Percentiles rank a stretch among this genome's conserved stretches.
Evolutionary conservation across 2,888 invertebrate genomes (phyloP).

Genomic region (Yponomeuta cagnagella): DNA sequence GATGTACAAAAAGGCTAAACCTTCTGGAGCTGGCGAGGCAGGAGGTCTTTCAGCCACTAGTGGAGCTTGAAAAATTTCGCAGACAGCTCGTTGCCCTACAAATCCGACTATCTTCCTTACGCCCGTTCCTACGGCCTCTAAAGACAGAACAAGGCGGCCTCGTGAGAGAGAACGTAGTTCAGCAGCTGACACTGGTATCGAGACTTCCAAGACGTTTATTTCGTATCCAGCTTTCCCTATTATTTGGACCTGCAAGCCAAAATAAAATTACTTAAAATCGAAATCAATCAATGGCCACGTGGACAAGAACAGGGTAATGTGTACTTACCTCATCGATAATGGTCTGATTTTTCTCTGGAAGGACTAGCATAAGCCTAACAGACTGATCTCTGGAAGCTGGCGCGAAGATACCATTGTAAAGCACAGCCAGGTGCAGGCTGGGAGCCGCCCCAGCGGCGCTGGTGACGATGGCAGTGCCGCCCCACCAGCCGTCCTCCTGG

Average conservation of each 20-base stretch:
- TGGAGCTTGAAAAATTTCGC: slow-evolving; percentile 87
- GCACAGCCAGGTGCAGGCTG: slow-evolving; percentile 85
- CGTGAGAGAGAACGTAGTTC: slow-evolving; percentile 85
- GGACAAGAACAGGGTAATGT: background rate
- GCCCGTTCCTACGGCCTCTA: slow-evolving; percentile 82
- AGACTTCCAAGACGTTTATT: slow-evolving; percentile 85
- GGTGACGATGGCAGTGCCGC: slow-evolving; percentile 91
- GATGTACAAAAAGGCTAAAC: slow-evolving; percentile 86
- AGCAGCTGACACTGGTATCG: slow-evolving; percentile 84
- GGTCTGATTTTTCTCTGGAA: slow-evolving; percentile 82
- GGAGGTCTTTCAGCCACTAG: slow-evolving; percentile 72
- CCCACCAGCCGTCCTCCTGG: slow-evolving; percentile 84
- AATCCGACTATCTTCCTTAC: slow-evolving; percentile 81
- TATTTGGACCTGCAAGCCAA: slow-evolving; percentile 69
- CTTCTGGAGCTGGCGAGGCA: slow-evolving; percentile 71
- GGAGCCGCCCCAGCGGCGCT: slow-evolving; percentile 87
- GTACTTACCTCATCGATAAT: slow-evolving; percentile 81
- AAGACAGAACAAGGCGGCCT: slow-evolving; percentile 82
- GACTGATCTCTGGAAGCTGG: slow-evolving; percentile 79
- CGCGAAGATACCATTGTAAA: slow-evolving; percentile 88
- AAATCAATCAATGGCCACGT: background rate
- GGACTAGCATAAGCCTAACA: slow-evolving; percentile 80
- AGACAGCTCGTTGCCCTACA: slow-evolving; percentile 84
- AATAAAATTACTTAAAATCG: slow-evolving; percentile 18
- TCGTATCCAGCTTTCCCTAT: slow-evolving; percentile 85